phyloP scores from a whole-genome alignment of 1,140 invertebrate genomes.

The Grapholita molesta region DNA sequence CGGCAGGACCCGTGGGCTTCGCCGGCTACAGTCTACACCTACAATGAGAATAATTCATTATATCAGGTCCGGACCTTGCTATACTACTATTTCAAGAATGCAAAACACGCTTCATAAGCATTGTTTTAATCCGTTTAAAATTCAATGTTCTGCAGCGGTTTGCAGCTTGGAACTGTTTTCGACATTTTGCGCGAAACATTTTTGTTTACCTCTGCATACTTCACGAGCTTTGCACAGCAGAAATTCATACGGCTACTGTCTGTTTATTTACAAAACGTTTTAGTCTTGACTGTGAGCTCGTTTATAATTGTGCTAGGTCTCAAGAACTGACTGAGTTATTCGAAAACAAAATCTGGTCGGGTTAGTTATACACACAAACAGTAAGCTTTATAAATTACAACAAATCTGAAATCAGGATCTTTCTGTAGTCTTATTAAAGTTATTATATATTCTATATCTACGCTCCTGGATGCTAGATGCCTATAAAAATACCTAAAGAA shows the following conservation, averaged over 20 bases:
- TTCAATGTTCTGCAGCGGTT: background rate
- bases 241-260: background rate
- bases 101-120: background rate
- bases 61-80: background rate
- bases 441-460: too few species aligned
- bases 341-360: too few species aligned
- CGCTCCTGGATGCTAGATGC: too few species aligned
- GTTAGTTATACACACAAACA: too few species aligned
- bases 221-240: background rate
- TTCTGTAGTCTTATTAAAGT: too few species aligned
- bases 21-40: background rate
- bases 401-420: too few species aligned
- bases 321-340: too few species aligned
- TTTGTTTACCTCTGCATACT: conserved; percentile 1
- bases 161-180: background rate
- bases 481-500: too few species aligned
- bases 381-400: too few species aligned
- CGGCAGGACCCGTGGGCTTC: background rate
- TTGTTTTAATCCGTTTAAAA: conserved; percentile 9
- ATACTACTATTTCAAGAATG: background rate
- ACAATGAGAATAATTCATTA: conserved; percentile 14
- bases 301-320: background rate
- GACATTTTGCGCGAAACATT: background rate
- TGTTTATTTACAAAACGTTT: background rate
- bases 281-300: background rate